Evolutionary conservation across 2,888 invertebrate genomes (phyloP).

Genomic region (Adela reaumurella): DNA sequence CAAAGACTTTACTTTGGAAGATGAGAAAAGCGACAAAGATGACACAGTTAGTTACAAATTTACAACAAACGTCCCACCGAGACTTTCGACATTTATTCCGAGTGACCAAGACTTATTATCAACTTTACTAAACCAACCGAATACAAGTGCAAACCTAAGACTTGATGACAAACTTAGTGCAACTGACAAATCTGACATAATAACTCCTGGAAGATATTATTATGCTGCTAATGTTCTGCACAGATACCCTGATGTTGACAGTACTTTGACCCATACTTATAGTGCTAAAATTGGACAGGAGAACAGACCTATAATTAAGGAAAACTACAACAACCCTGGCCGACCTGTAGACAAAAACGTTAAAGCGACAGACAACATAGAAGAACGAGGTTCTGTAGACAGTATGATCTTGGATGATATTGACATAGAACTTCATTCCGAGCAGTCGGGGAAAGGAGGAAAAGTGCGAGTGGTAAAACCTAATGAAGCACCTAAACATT

Average conservation of each 20-base stretch:
- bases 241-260: slow-evolving; percentile 27
- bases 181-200: slow-evolving; percentile 19
- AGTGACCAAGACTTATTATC: not conserved
- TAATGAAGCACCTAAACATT: slow-evolving; percentile 33
- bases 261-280: slow-evolving; percentile 10
- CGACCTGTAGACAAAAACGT: slow-evolving; percentile 14
- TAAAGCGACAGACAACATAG: slow-evolving; percentile 16
- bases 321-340: slow-evolving; percentile 22
- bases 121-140: not conserved
- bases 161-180: slow-evolving; percentile 13
- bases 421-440: slow-evolving; percentile 19
- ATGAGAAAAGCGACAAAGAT: not conserved
- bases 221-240: slow-evolving; percentile 42
- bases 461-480: slow-evolving; percentile 22
- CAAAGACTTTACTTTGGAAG: slow-evolving; percentile 12
- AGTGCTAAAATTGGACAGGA: slow-evolving; percentile 11
- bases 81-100: not conserved
- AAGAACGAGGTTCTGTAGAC: slow-evolving; percentile 32
- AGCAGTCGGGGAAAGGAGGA: slow-evolving; percentile 16
- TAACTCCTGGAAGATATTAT: slow-evolving; percentile 29
- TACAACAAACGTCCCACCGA: not conserved
- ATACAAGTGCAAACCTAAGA: not conserved
- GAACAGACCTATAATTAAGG: slow-evolving; percentile 17
- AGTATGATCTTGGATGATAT: slow-evolving; percentile 26
- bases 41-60: not conserved